Conservation (phyloP, 30 jellyfish, hydroid and myxozoan species). For the Aurelia aurita region DNA sequence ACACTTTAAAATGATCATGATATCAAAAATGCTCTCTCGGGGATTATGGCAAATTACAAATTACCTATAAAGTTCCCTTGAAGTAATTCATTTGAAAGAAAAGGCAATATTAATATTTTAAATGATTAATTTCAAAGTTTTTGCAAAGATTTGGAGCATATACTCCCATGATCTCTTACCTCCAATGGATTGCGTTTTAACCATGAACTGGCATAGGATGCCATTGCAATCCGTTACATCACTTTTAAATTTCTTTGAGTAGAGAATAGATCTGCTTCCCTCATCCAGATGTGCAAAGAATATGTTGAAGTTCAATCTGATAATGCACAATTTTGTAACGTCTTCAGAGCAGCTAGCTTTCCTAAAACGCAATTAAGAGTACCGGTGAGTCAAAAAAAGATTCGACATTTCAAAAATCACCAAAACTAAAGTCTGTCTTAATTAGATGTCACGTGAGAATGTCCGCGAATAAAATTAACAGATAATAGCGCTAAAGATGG, state of each 20-base stretch:
- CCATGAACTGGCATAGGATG: not conserved
- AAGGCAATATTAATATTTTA: too few relatives aligned
- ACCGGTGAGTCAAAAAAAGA: too few relatives aligned
- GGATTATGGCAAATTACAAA: too few relatives aligned
- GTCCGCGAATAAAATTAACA: not conserved
- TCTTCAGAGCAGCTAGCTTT: not conserved
- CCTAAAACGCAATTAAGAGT: not conserved
- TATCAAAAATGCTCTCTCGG: too few relatives aligned
- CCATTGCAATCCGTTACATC: slow-evolving; percentile 40
- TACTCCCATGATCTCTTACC: slow-evolving; percentile 7
- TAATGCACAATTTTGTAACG: not conserved
- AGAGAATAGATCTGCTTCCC: slow-evolving; percentile 10
- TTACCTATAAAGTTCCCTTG: too few relatives aligned
- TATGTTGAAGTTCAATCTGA: not conserved
- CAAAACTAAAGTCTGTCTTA: not conserved
- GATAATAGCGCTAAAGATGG: not conserved
- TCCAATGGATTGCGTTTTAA: not conserved
- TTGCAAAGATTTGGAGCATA: too few relatives aligned
- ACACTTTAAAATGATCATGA: too few relatives aligned
- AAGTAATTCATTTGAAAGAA: too few relatives aligned
- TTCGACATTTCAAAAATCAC: too few relatives aligned
- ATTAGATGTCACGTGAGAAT: not conserved
- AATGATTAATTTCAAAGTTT: too few relatives aligned
- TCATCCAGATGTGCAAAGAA: slow-evolving; percentile 16
- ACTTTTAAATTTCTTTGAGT: slow-evolving; percentile 5